Base-by-base conservation (phyloP, 2,888 invertebrate genomes). In the Pediacus dermestoides region DNA sequence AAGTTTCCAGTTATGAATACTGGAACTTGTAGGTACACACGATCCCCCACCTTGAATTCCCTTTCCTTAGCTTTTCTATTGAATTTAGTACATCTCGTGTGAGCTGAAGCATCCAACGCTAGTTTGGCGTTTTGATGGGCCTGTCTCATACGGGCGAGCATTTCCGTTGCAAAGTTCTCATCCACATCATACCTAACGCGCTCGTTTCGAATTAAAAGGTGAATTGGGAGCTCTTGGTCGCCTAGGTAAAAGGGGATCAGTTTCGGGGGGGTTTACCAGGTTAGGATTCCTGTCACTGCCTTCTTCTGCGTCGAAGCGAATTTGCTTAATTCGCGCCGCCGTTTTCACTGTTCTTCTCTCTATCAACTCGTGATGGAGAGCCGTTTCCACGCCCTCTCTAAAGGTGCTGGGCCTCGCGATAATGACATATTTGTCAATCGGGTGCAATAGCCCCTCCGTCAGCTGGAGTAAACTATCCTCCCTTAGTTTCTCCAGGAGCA, bases 121-220 rank as follows among this genome's bases (percentile, higher is more conserved):
- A 2, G 7, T 36, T 10, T 23, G 1, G 36, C 40, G 6, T 3
- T 35, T 13, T 25, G 9, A 14, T 40, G 36, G 2, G 36, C 35
- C n/a, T 7, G n/a, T 16, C 26, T 16, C 31, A 40, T 35, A 13
- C 27, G 3, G 6, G 10, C 11, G 2, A 36, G 4, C 27, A 40
- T 26, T 32, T 40, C 36, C 11, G 30, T 22, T 8, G 36, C 31
- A 14, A 25, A 36, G 26, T 40, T 40, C 36, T 40, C 36, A 16
- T 25, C 22, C 2, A 35, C 1, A 23, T 40, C 40, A 30, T 40
- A 40, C 6, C 34, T 18, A 10, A 32, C 28, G 16, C 34, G n/a
- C 10, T 23, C 15, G 10, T 44, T 34, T 16, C 33, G 38, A 4
- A 51, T 27, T 2, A 44, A 37, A 6, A 37, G 34, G 18, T 54